A percentile compares a stretch with the other conserved stretches of the same genome.
These are phyloP conservation scores for Dicrostonyx torquatus DNA, from an alignment of 2,797 vertebrate species.

Conservation along the genomic window DNA sequence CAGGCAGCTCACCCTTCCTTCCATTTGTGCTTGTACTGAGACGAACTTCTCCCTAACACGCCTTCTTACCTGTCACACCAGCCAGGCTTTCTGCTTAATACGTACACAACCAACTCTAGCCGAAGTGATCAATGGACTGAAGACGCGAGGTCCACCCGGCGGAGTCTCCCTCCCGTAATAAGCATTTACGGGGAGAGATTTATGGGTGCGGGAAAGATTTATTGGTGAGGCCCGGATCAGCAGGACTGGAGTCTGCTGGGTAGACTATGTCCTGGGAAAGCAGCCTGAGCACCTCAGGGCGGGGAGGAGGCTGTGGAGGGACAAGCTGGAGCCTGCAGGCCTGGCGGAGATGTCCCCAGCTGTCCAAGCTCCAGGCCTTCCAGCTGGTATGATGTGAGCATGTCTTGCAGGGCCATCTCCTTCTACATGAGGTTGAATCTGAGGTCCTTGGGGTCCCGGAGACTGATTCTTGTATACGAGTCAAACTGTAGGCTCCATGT, in stretches of 20 bases:
- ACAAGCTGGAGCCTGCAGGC: background rate
- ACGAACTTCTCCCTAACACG: background rate
- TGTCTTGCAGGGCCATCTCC: background rate
- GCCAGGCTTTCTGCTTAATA: background rate
- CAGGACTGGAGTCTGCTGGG: background rate
- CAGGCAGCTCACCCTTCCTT: background rate
- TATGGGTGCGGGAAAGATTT: background rate
- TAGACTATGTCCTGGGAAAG: background rate
- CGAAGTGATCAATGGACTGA: background rate
- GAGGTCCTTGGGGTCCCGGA: background rate
- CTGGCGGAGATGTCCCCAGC: background rate
- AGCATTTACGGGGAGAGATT: background rate
- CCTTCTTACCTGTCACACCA: background rate
- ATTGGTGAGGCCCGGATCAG: background rate
- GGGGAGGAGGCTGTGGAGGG: background rate
- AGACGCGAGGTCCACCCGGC: background rate
- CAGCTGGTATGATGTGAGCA: background rate
- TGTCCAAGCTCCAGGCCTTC: background rate
- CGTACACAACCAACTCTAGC: background rate
- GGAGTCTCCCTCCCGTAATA: background rate
- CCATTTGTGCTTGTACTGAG: background rate
- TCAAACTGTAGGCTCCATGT: background rate
- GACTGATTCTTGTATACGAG: background rate
- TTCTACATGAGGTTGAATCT: background rate
- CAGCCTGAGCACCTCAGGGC: background rate